Conservation (phyloP, 2,113 vertebrate genomes). For the Eulacestoma nigropectus region DNA sequence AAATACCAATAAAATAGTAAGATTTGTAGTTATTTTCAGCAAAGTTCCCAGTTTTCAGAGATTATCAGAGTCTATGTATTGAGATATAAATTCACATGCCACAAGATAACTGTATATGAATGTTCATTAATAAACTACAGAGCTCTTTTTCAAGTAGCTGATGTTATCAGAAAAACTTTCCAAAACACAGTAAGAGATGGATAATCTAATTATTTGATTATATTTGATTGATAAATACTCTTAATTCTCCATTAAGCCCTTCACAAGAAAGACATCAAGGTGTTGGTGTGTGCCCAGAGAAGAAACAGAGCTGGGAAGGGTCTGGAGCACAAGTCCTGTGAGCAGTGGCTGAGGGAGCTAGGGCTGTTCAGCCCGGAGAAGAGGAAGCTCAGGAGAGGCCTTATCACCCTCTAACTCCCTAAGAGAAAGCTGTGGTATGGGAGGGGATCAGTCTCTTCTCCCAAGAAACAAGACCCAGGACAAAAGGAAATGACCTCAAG, state of each 20-base stretch:
- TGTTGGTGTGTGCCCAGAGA: neutral
- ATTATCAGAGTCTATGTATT: neutral
- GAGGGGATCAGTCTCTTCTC: neutral
- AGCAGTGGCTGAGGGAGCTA: neutral
- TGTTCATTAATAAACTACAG: neutral
- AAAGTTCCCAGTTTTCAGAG: neutral
- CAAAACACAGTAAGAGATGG: neutral
- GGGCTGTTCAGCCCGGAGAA: neutral
- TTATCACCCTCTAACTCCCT: accelerated
- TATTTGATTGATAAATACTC: neutral
- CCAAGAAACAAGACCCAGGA: neutral
- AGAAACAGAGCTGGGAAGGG: neutral
- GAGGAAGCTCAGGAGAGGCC: neutral
- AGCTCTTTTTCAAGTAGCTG: neutral
- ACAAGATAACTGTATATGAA: neutral
- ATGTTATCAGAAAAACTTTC: neutral
- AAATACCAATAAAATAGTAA: neutral
- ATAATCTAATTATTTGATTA: neutral
- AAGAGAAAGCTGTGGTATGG: neutral
- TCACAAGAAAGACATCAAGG: neutral
- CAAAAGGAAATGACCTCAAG: neutral
- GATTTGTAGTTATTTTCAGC: neutral
- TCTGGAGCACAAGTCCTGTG: neutral
- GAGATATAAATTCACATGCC: neutral
- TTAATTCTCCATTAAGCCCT: neutral